Conservation (phyloP, 2,113 vertebrate genomes). For the Hippocampus abdominalis region DNA sequence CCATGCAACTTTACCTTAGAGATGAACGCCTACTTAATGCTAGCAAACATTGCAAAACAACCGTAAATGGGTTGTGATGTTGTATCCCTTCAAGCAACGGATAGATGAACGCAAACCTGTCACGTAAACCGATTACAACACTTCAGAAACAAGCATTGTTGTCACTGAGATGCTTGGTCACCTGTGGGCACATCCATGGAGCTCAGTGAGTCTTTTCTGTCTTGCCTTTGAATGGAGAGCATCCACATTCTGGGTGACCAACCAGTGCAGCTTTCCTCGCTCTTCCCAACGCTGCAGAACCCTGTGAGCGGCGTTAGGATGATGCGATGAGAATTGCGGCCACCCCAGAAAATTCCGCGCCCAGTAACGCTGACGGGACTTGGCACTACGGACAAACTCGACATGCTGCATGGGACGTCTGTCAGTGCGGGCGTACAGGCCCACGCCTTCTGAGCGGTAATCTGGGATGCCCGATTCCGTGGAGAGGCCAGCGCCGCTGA, state of each 20-base stretch:
- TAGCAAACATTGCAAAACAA: no score
- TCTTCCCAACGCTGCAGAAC: conserved; percentile 82
- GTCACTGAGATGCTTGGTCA: conserved; percentile 36
- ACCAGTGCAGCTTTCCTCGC: conserved; percentile 84
- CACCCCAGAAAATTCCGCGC: conserved; percentile 94
- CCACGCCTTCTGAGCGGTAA: conserved; percentile 90
- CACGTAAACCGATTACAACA: no score
- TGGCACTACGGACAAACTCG: conserved; percentile 80
- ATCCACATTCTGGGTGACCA: conserved; percentile 97
- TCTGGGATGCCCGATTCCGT: conserved; percentile 96
- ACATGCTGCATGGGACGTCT: conserved; percentile 82
- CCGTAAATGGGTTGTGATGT: no score
- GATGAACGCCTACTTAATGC: no score
- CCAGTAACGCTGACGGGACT: conserved; percentile 90
- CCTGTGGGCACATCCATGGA: conserved; percentile 92
- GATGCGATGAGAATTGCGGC: conserved; percentile 86
- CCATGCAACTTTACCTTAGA: no score
- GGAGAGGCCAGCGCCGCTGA: conserved; percentile 90
- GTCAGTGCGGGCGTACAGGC: conserved; percentile 86
- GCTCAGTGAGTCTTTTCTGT: conserved; percentile 82
- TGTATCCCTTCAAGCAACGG: no score
- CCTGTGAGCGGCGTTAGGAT: conserved; percentile 83
- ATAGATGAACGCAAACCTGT: no score
- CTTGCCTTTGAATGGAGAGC: conserved; percentile 89
- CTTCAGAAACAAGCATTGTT: neutral